Evolutionary conservation across 2,888 invertebrate species (phyloP), one percentile per base, ranked within the genome.

Genomic region (Rhamnusium bicolor): DNA sequence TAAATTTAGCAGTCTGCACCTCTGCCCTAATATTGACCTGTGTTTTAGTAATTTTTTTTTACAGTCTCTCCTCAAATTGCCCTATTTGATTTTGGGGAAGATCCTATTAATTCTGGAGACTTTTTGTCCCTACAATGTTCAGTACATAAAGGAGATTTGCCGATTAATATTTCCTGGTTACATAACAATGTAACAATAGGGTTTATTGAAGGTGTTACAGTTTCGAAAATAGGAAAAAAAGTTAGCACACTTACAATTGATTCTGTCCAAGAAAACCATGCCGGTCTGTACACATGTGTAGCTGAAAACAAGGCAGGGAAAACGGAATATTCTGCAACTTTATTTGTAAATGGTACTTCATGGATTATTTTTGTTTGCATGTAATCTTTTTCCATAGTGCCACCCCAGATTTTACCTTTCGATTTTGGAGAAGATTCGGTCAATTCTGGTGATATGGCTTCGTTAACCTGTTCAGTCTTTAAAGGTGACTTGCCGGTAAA

Each of bases 401-500:
- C 51, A 51, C 61, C 61, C 18, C 61, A 61, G 86, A 90, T 92
- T 78, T 86, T 89, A 82, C 92, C 93, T 78, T 95, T 95, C 84
- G 91, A 92, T 83, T 95, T 94, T 86, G 94, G 94, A 76, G 93
- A 94, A 78, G 92, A 93, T 78, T 90, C 92, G 63, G 90, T 91
- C 58, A 85, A 88, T 78, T 81, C 84, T 3, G 86, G 85, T 0
- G 87, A 87, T 40, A 79, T 84, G 53, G 81, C 82, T 12, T 81
- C 85, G 0, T 73, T 84, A 1, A 79, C 77, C 66, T 95, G 95
- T 86, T 91, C 92, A 49, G 93, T 93, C 21, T 91, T 90, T 79
- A 93, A 94, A 86, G 95, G 96, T 32, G 96, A 96, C 86, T 76
- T 93, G 75, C 96, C 96, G 8, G 89, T 96, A 69, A 91, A 91